These are phyloP conservation scores for Pteropus alecto DNA, from an alignment of 2,113 vertebrate genomes.

Conservation along the genomic window DNA sequence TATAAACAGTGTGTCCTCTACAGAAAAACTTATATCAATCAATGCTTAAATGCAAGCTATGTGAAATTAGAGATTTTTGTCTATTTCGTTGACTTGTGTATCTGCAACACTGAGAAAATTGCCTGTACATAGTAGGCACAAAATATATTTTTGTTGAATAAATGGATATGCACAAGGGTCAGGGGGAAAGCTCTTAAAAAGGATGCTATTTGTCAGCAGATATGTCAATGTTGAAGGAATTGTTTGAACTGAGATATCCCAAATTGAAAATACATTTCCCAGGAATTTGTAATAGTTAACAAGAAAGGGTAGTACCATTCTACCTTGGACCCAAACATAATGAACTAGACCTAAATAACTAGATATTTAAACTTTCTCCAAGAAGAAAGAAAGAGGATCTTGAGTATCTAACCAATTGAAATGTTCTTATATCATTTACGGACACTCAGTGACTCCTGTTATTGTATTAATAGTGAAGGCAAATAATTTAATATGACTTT, in stretches of 20 bases:
- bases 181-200: background rate
- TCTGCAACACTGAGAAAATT: background rate
- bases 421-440: background rate
- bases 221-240: background rate
- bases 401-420: background rate
- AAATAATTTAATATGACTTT: background rate
- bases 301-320: slow-evolving; percentile 22
- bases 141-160: background rate
- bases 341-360: background rate
- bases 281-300: background rate
- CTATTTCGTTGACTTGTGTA: background rate
- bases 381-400: background rate
- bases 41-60: background rate
- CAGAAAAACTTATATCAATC: background rate
- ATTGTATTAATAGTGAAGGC: background rate
- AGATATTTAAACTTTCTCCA: background rate
- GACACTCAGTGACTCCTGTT: background rate
- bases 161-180: background rate
- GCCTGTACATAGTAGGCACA: background rate
- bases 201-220: background rate
- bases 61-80: background rate
- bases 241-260: background rate
- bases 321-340: background rate
- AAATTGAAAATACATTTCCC: background rate
- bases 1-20: background rate